Evolutionary conservation across 2,113 vertebrate species (phyloP).

Genomic region (Myanophis thanlyinensis): DNA sequence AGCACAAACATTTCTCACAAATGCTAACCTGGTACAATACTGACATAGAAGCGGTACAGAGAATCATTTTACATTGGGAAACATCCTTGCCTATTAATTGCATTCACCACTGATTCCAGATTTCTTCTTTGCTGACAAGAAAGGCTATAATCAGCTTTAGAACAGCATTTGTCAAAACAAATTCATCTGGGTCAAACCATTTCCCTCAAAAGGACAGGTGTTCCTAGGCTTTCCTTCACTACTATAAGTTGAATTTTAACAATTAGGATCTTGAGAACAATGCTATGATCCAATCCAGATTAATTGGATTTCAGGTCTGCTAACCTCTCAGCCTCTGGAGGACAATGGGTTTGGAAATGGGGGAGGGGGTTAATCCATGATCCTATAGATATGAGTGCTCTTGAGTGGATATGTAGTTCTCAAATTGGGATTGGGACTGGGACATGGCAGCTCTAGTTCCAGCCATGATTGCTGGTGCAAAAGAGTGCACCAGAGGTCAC

Average conservation of each 20-base stretch:
- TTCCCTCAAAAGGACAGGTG: too few relatives aligned
- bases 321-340: background rate
- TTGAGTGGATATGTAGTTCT: background rate
- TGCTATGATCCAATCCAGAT: background rate
- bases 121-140: too few relatives aligned
- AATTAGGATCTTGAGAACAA: background rate
- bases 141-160: background rate
- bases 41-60: background rate
- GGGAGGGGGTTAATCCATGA: background rate
- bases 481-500: background rate
- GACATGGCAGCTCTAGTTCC: background rate
- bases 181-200: background rate
- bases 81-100: background rate
- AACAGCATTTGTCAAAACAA: background rate
- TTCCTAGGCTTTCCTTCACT: background rate
- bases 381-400: background rate
- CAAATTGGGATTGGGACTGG: background rate
- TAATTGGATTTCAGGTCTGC: background rate
- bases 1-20: background rate
- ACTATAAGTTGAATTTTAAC: background rate
- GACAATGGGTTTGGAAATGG: background rate
- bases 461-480: background rate
- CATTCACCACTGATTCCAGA: background rate
- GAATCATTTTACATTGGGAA: background rate
- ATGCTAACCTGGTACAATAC: background rate